Conservation (phyloP, 2,888 invertebrate species). For the Junonia oenone region DNA sequence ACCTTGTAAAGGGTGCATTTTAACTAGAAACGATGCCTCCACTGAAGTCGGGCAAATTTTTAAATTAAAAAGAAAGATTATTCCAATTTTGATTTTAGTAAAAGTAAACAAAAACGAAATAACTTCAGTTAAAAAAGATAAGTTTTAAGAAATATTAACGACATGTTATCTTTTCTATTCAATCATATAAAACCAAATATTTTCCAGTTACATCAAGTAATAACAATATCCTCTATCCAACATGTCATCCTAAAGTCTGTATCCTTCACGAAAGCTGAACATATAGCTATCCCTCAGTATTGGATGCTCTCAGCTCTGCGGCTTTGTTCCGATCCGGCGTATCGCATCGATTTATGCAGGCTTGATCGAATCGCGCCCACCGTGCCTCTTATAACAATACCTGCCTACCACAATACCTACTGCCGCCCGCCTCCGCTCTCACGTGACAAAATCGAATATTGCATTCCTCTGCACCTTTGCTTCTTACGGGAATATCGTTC, state of each 20-base stretch:
- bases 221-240: no score
- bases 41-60: no score
- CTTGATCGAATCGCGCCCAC: conserved; percentile 55
- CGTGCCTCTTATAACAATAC: conserved; percentile 49
- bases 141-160: not conserved
- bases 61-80: no score
- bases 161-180: not conserved
- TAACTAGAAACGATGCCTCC: no score
- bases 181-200: no score
- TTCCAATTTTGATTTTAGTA: no score
- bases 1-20: no score
- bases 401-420: conserved; percentile 41
- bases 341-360: conserved; percentile 76
- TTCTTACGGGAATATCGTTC: conserved; percentile 11
- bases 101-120: not conserved
- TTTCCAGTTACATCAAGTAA: no score
- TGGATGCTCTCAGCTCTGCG: conserved; percentile 47
- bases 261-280: conserved; percentile 19
- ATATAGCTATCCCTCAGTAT: conserved; percentile 10
- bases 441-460: conserved; percentile 44
- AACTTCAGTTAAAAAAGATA: not conserved
- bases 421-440: conserved; percentile 32
- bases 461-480: conserved; percentile 30
- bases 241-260: conserved; percentile 18
- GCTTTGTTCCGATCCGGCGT: conserved; percentile 72